Conservation (phyloP, 2,888 invertebrate species). For the Phoenoteleia sp. region DNA sequence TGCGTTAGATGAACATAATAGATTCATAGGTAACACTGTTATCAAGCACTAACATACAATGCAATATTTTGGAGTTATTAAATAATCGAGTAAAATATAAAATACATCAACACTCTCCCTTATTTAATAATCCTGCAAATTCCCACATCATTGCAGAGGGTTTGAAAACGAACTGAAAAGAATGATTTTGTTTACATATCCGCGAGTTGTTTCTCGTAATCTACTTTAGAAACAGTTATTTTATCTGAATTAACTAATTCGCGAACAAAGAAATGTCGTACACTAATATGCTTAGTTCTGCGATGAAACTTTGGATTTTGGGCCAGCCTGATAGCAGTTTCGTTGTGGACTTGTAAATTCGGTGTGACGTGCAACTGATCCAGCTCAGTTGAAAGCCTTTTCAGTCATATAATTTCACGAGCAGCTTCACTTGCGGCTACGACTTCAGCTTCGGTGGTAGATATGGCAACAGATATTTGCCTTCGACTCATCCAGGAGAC, state of each 20-base stretch:
- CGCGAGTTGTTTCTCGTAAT: conserved; percentile 75
- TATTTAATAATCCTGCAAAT: conserved; percentile 45
- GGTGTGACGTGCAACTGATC: conserved; percentile 70
- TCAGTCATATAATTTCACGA: conserved; percentile 79
- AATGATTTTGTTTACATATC: conserved; percentile 78
- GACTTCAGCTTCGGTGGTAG: conserved; percentile 78
- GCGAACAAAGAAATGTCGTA: conserved; percentile 78
- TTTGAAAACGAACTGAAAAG: conserved; percentile 13
- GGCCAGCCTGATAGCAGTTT: conserved; percentile 77
- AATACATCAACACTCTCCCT: conserved; percentile 53
- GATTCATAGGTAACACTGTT: too few species aligned
- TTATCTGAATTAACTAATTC: too few species aligned
- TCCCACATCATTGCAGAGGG: conserved; percentile 23
- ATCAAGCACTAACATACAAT: too few species aligned
- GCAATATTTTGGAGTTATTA: too few species aligned
- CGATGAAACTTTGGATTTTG: conserved; percentile 80
- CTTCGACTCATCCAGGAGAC: conserved; percentile 75
- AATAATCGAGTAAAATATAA: too few species aligned
- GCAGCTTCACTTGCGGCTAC: conserved; percentile 80
- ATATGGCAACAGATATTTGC: conserved; percentile 73
- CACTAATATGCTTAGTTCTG: conserved; percentile 79
- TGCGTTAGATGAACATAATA: too few species aligned
- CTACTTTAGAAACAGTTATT: conserved; percentile 74
- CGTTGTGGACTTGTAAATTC: conserved; percentile 77
- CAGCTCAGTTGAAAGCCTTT: conserved; percentile 76